Evolutionary conservation across 2,888 invertebrate genomes (phyloP).

Genomic region (Synergus itoensis): DNA sequence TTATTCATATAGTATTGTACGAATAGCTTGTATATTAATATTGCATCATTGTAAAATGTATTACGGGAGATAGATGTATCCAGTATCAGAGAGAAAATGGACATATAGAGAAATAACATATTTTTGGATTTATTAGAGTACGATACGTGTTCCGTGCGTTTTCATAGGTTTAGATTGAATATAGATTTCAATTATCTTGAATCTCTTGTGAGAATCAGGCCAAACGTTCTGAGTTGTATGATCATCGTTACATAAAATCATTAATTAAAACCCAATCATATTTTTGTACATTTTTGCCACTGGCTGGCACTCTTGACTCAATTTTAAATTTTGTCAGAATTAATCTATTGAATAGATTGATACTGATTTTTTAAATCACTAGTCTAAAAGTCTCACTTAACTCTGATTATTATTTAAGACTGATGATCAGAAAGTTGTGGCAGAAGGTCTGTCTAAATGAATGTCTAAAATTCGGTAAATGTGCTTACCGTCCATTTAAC

Average conservation of each 20-base stretch:
- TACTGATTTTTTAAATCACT: constrained; percentile 1
- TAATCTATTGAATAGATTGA: background rate
- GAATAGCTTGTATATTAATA: constrained; percentile 59
- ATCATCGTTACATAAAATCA: background rate
- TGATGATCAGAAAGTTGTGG: constrained; percentile 37
- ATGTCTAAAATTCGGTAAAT: constrained; percentile 38
- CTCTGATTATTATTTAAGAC: constrained; percentile 28
- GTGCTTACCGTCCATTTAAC: constrained; percentile 37
- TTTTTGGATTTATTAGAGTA: constrained; percentile 71
- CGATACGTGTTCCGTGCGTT: constrained; percentile 48
- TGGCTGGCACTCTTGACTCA: constrained; percentile 1
- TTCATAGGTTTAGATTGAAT: constrained; percentile 32
- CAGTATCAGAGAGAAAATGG: constrained; percentile 51
- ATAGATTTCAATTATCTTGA: constrained; percentile 25
- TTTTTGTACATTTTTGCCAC: background rate
- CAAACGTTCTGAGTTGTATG: constrained; percentile 9
- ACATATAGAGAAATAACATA: constrained; percentile 70
- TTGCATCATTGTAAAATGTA: constrained; percentile 58
- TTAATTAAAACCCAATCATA: background rate
- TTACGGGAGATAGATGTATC: constrained; percentile 46
- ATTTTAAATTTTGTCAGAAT: background rate
- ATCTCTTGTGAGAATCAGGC: constrained; percentile 38
- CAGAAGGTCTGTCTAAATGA: constrained; percentile 26
- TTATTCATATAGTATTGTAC: constrained; percentile 61
- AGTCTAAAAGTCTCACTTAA: constrained; percentile 12